A percentile compares a stretch with the other conserved stretches of the same genome.
Conservation (phyloP, 2,797 vertebrate genomes). For the Leptatherina wallacei region DNA sequence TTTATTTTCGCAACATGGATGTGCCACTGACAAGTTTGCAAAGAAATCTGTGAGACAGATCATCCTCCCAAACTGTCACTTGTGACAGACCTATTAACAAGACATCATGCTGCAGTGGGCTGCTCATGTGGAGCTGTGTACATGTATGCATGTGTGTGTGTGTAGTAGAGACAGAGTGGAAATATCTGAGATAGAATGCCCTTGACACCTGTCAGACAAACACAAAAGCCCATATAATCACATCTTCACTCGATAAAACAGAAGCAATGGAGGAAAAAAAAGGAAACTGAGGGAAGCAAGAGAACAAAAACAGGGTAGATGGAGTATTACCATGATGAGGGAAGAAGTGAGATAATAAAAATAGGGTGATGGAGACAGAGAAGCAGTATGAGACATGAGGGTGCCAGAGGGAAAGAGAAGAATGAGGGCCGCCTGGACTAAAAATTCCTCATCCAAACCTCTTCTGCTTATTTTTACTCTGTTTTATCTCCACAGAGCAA, state of each 20-base stretch:
- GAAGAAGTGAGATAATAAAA: conserved; percentile 39
- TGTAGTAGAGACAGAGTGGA: conserved; percentile 53
- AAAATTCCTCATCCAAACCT: conserved; percentile 42
- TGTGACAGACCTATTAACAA: conserved; percentile 82
- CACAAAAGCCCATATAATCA: conserved; percentile 72
- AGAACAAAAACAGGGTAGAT: conserved; percentile 51
- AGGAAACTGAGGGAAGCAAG: conserved; percentile 31
- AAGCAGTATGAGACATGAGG: conserved; percentile 39
- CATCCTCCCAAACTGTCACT: conserved; percentile 75
- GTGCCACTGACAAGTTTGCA: conserved; percentile 68
- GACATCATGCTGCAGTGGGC: conserved; percentile 71
- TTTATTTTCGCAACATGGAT: conserved; percentile 73
- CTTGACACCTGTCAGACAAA: conserved; percentile 77
- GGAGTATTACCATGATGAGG: conserved; percentile 41
- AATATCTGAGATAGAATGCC: conserved; percentile 66
- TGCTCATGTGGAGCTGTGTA: conserved; percentile 39
- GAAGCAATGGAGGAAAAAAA: conserved; percentile 34
- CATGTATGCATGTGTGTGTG: conserved; percentile 11
- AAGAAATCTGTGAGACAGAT: conserved; percentile 72
- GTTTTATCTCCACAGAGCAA: conserved; percentile 36
- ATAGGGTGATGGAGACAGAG: conserved; percentile 49
- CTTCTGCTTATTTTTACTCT: conserved; percentile 42
- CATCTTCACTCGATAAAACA: conserved; percentile 67
- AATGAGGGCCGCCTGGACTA: conserved; percentile 33
- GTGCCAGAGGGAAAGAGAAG: conserved; percentile 24